phyloP scores from a whole-genome alignment of 2,888 invertebrate species.

The Galeruca laticollis region DNA sequence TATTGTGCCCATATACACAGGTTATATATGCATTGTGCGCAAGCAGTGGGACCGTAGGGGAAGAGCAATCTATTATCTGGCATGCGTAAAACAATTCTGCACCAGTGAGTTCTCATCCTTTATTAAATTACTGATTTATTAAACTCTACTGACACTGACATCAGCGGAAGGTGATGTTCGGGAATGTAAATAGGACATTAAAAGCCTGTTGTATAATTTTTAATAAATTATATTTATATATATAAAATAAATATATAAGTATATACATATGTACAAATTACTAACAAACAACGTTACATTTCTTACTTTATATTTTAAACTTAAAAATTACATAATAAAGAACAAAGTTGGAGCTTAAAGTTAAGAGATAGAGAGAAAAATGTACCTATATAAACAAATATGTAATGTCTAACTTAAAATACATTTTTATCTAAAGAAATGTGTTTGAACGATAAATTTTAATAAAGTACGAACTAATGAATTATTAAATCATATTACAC shows the following conservation, averaged over 20 bases:
- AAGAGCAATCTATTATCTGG: too few relatives aligned
- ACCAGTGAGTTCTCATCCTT: too few relatives aligned
- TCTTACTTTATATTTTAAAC: slow-evolving; percentile 9
- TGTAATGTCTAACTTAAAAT: slow-evolving; percentile 5
- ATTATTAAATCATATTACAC: neutral
- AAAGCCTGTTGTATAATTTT: neutral
- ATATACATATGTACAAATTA: slow-evolving; percentile 7
- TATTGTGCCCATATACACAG: too few relatives aligned
- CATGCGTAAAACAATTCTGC: too few relatives aligned
- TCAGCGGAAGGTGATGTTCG: too few relatives aligned
- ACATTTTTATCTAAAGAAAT: slow-evolving; percentile 2
- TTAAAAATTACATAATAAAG: slow-evolving; percentile 4
- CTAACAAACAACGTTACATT: neutral
- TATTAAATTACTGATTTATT: too few relatives aligned
- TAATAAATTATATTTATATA: slow-evolving; percentile 1
- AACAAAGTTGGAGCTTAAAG: neutral
- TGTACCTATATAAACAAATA: slow-evolving; percentile 8
- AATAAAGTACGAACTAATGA: neutral
- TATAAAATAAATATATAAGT: slow-evolving; percentile 10
- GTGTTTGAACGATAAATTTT: neutral
- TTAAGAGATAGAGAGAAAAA: neutral
- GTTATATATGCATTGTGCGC: too few relatives aligned
- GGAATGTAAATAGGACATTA: neutral
- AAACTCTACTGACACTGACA: too few relatives aligned
- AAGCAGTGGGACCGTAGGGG: too few relatives aligned